phyloP scores from a whole-genome alignment of 2,797 vertebrate species.

The Paedocypris micromegethes region DNA sequence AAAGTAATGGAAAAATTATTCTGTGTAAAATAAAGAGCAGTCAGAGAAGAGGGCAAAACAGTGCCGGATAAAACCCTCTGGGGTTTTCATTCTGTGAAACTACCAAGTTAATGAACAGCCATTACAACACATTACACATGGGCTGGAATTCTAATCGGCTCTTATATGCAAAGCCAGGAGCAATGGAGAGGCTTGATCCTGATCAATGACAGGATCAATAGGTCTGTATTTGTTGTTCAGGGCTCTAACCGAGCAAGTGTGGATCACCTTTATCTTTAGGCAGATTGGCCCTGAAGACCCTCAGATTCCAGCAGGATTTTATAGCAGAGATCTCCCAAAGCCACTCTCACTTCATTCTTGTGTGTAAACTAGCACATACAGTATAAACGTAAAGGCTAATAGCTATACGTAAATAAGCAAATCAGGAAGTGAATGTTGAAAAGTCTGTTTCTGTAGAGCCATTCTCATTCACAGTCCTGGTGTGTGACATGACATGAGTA shows the following conservation, averaged over 20 bases:
- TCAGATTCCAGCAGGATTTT: no score
- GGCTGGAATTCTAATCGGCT: slow-evolving; percentile 45
- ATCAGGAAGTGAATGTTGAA: no score
- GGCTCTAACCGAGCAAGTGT: slow-evolving; percentile 40
- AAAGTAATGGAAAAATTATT: slow-evolving; percentile 1
- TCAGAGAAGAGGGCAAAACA: slow-evolving; percentile 20
- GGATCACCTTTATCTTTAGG: slow-evolving; percentile 39
- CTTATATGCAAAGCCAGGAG: slow-evolving; percentile 43
- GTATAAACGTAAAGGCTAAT: no score
- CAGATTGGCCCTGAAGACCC: not conserved
- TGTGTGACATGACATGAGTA: no score
- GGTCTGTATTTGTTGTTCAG: slow-evolving; percentile 45
- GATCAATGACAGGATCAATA: slow-evolving; percentile 53
- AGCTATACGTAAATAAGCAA: no score
- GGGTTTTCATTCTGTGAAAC: slow-evolving; percentile 17
- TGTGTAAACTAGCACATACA: no score
- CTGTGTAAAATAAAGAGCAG: not conserved
- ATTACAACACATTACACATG: slow-evolving; percentile 45
- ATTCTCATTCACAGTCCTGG: no score
- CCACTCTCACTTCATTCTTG: no score
- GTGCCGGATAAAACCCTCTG: slow-evolving; percentile 19
- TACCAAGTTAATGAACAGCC: slow-evolving; percentile 48
- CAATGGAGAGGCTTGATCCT: slow-evolving; percentile 42
- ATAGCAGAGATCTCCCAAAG: no score
- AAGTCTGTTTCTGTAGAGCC: no score